Base-by-base conservation (phyloP, 1,140 invertebrate species). In the Battus philenor region DNA sequence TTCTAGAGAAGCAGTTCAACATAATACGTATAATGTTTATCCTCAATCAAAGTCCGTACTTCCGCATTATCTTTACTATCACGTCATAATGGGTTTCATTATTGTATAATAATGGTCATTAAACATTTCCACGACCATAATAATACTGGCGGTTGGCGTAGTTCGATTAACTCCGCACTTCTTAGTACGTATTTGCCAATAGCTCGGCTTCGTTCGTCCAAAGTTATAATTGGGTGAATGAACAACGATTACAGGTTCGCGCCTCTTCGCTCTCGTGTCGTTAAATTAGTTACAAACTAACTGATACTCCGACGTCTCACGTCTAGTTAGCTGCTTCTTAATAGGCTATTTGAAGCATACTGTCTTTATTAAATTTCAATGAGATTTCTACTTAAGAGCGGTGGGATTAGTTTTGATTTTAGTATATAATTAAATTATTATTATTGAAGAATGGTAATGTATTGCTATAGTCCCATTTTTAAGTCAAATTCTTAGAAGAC, bases 211-310 rank as follows among this genome's bases (percentile, higher is more conserved):
- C 11, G 39, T 31, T 34, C 46, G 36, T 41, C 24, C 38, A 8
- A 64, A 59, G 59, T 65, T 65, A 65, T 65, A 61, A 65, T 65
- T 59, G 58, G 50, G 47, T 31, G 53, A 61, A 62, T 57, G 56
- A 56, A 44, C 47, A 49, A 44, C 62, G 55, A 62, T 59, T 55
- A 59, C 24, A 39, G 41, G 50, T 50, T 62, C 53, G 38, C 60
- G 45, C 52, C 32, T 39, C 45, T 33, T 43, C 46, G 11, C 18
- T 38, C 41, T 7, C 45, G 50, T 16, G 17, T 36, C 33, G 33
- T 11, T 58, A 67, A 70, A 55, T 58, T 55, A 63, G 58, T 70
- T 70, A 58, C 33, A 29, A 62, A 65, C 63, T 64, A 60, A 57
- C 50, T 57, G 51, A 67, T 57, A 67, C 50, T 57, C 54, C 46